These are phyloP conservation scores for Rhinophrynus dorsalis DNA, from an alignment of 2,797 vertebrate species.

Conservation along the genomic window DNA sequence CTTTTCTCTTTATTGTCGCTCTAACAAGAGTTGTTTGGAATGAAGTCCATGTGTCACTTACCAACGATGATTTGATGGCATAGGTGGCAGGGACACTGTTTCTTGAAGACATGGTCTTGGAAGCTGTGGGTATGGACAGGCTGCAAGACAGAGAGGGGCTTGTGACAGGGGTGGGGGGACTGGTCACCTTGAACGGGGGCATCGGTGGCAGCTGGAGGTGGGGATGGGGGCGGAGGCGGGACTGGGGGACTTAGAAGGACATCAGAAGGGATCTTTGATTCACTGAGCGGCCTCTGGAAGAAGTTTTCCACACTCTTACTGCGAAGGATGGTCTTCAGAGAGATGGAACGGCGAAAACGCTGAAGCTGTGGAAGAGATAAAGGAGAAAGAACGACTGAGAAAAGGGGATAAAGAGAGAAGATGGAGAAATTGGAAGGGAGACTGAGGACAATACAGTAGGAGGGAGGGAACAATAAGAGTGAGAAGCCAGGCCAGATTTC, in stretches of 20 bases:
- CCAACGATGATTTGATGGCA: conserved; percentile 90
- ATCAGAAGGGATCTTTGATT: conserved; percentile 77
- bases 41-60: conserved; percentile 60
- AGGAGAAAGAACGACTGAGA: not conserved
- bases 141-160: conserved; percentile 64
- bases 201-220: conserved; percentile 58
- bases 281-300: conserved; percentile 83
- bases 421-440: not conserved
- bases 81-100: conserved; percentile 85
- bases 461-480: not conserved
- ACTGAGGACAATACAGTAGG: too few relatives aligned
- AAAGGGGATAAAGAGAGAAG: not conserved
- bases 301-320: conserved; percentile 93
- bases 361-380: conserved; percentile 70
- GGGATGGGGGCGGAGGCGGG: conserved; percentile 71
- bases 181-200: conserved; percentile 51
- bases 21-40: too few relatives aligned
- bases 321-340: conserved; percentile 87
- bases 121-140: conserved; percentile 82
- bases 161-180: conserved; percentile 65
- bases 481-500: too few relatives aligned
- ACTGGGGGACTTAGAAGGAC: conserved; percentile 76
- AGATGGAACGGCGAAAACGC: conserved; percentile 83
- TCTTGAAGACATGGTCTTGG: conserved; percentile 87
- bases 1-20: too few relatives aligned